Evolutionary conservation across 2,888 invertebrate species (phyloP).

Genomic region (Cepaea hortensis): DNA sequence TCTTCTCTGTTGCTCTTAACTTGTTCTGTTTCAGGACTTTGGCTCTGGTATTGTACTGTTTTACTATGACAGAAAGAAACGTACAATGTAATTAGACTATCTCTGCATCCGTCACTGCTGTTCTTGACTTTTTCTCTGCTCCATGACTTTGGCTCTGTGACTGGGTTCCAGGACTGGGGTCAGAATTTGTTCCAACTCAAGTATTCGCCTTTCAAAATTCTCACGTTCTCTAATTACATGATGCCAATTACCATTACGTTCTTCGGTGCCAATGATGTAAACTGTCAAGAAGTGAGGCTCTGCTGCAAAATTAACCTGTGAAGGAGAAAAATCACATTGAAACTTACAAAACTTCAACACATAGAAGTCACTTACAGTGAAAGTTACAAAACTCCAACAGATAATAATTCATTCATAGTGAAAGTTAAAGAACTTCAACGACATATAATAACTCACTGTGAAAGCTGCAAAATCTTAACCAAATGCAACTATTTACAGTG

Average conservation of each 20-base stretch:
- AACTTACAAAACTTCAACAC: too few species aligned
- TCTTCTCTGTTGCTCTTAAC: too few species aligned
- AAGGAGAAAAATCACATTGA: not conserved
- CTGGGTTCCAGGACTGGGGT: constrained; percentile 22
- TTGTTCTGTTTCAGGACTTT: not conserved
- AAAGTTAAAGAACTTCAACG: too few species aligned
- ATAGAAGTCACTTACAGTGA: too few species aligned
- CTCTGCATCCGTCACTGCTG: too few species aligned
- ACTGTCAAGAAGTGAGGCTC: constrained; percentile 39
- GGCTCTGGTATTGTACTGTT: not conserved
- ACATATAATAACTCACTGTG: too few species aligned
- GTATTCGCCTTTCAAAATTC: constrained; percentile 40
- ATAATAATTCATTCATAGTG: too few species aligned
- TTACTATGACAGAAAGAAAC: not conserved
- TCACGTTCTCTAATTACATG: constrained; percentile 32
- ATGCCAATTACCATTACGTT: constrained; percentile 33
- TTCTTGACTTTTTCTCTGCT: not conserved
- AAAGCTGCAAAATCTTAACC: too few species aligned
- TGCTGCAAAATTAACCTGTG: constrained; percentile 36
- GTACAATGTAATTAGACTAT: too few species aligned
- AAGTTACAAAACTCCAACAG: too few species aligned
- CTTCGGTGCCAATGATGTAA: constrained; percentile 28
- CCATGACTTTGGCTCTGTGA: constrained; percentile 18
- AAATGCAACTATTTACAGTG: too few species aligned
- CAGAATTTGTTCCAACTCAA: constrained; percentile 9